phyloP scores from a whole-genome alignment of 1,140 invertebrate species.

The Batillaria attramentaria region DNA sequence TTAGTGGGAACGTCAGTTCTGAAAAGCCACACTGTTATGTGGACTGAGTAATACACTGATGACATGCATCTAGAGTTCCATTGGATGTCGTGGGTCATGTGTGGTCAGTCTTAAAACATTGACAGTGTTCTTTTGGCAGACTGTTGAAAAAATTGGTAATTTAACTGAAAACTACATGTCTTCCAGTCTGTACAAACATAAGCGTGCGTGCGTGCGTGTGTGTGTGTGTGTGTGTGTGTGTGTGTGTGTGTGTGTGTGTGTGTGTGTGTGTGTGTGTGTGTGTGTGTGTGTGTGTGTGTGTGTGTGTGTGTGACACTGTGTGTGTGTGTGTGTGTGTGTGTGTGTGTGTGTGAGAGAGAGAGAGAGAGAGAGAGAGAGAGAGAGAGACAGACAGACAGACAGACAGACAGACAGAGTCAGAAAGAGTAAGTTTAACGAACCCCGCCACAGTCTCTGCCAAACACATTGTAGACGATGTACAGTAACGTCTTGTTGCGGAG shows the following conservation, averaged over 20 bases:
- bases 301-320: background rate
- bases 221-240: constrained; percentile 1
- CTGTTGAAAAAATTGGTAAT: too few relatives aligned
- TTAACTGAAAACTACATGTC: background rate
- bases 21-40: background rate
- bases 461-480: too few relatives aligned
- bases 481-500: too few relatives aligned
- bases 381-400: background rate
- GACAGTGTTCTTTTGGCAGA: too few relatives aligned
- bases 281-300: background rate
- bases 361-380: constrained; percentile 8
- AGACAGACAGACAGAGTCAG: background rate
- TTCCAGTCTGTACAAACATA: background rate
- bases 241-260: constrained; percentile 9
- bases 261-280: background rate
- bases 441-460: background rate
- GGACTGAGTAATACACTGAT: too few relatives aligned
- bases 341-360: background rate
- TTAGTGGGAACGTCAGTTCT: background rate
- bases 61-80: too few relatives aligned
- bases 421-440: background rate
- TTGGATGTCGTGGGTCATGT: background rate
- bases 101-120: background rate
- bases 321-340: background rate
- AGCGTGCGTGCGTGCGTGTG: background rate